These are phyloP conservation scores for Meteorus sp. DNA, from an alignment of 1,140 invertebrate genomes.

Conservation along the genomic window DNA sequence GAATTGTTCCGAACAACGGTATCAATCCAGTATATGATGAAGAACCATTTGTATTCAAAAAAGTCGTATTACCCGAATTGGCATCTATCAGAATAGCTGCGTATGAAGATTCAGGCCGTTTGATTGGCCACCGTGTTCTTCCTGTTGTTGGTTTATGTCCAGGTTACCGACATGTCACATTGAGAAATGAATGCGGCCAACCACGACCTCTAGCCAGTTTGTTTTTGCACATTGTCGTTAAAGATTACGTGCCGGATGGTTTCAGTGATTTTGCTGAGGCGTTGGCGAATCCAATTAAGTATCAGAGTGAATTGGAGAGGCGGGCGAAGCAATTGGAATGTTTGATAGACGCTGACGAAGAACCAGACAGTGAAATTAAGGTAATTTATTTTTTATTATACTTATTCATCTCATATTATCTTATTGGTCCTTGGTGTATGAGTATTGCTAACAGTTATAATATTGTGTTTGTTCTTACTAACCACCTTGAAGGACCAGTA, in stretches of 20 bases:
- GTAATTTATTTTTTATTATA: conserved; percentile 32
- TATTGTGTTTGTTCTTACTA: conserved; percentile 28
- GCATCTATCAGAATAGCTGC: conserved; percentile 94
- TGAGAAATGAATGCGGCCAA: conserved; percentile 93
- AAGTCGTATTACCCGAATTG: conserved; percentile 96
- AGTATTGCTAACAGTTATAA: conserved; percentile 18
- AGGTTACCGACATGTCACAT: conserved; percentile 85
- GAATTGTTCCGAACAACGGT: conserved; percentile 92
- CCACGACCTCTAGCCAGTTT: conserved; percentile 86
- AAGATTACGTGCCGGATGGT: conserved; percentile 96
- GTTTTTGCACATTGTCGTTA: conserved; percentile 91
- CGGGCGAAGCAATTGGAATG: conserved; percentile 87
- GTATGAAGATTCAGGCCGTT: conserved; percentile 92
- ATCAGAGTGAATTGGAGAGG: conserved; percentile 92
- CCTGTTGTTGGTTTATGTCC: conserved; percentile 95
- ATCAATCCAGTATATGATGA: conserved; percentile 96
- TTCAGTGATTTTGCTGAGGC: conserved; percentile 94
- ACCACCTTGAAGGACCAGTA: conserved; percentile 30
- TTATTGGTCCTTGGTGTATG: neutral
- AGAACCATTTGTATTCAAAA: conserved; percentile 97
- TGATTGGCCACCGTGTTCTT: conserved; percentile 94
- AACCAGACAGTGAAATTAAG: conserved; percentile 58
- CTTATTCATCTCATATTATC: neutral
- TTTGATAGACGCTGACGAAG: conserved; percentile 79
- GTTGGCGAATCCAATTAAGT: conserved; percentile 95